Evolutionary conservation across 1,140 invertebrate species (phyloP).

Genomic region (Eueides isabella): DNA sequence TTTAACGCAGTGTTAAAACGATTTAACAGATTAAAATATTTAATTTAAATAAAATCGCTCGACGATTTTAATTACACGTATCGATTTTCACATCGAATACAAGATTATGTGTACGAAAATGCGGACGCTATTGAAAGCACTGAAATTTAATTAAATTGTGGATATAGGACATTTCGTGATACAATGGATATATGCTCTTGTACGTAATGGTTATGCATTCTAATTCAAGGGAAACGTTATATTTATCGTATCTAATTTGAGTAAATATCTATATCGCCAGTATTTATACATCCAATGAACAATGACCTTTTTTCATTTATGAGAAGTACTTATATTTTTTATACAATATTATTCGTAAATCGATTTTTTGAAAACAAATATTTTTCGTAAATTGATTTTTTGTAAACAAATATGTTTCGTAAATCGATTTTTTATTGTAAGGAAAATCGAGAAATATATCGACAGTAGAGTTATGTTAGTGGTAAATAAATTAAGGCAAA

Average conservation of each 20-base stretch:
- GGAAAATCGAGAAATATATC: too few species aligned
- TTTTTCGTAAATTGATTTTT: too few species aligned
- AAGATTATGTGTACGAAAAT: conserved; percentile 10
- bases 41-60: not conserved
- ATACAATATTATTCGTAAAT: not conserved
- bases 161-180: not conserved
- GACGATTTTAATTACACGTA: conserved; percentile 16
- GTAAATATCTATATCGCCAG: too few species aligned
- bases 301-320: too few species aligned
- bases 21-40: conserved; percentile 1
- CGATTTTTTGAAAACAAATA: not conserved
- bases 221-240: not conserved
- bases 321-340: too few species aligned
- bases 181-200: not conserved
- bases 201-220: not conserved
- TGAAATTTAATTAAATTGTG: conserved; percentile 16
- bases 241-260: too few species aligned
- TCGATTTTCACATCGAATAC: conserved; percentile 15
- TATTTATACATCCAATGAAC: too few species aligned
- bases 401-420: too few species aligned
- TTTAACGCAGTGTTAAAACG: too few species aligned
- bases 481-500: too few species aligned
- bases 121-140: not conserved
- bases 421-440: too few species aligned
- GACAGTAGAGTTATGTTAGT: too few species aligned